phyloP scores from a whole-genome alignment of 37 sponge, comb jelly and placozoan genomes.

The Beroe forskalii region DNA sequence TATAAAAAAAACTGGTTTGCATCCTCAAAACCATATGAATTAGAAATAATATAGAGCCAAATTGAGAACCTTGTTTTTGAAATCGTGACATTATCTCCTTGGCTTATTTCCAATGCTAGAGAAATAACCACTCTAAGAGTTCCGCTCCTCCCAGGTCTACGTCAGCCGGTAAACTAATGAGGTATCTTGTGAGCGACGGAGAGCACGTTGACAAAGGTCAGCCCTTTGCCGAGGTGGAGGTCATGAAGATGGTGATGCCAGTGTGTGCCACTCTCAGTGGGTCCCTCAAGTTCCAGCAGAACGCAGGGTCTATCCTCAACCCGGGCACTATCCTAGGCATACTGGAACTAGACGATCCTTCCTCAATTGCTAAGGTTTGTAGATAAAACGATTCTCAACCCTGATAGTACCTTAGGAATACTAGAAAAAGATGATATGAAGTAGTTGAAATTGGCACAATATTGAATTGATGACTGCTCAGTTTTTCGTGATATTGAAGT shows the following conservation, averaged over 20 bases:
- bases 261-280: slow-evolving; percentile 76
- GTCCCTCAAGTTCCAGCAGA: slow-evolving; percentile 75
- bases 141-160: slow-evolving; percentile 69
- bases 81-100: no score
- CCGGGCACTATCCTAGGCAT: slow-evolving; percentile 82
- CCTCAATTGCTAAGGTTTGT: slow-evolving; percentile 67
- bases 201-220: slow-evolving; percentile 75
- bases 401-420: slow-evolving; percentile 79
- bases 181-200: slow-evolving; percentile 84
- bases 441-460: no score
- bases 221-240: slow-evolving; percentile 92
- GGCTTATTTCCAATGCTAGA: no score
- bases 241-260: slow-evolving; percentile 94
- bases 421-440: slow-evolving; percentile 93
- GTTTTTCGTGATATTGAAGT: no score
- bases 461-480: no score
- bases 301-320: slow-evolving; percentile 87
- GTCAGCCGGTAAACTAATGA: slow-evolving; percentile 91
- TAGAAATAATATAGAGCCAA: no score
- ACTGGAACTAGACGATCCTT: slow-evolving; percentile 88
- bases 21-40: no score
- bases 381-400: slow-evolving; percentile 78
- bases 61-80: no score
- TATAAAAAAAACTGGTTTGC: no score
- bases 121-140: no score